Evolutionary conservation across 2,888 invertebrate genomes (phyloP).

Genomic region (Venustoraphidia nigricollis): DNA sequence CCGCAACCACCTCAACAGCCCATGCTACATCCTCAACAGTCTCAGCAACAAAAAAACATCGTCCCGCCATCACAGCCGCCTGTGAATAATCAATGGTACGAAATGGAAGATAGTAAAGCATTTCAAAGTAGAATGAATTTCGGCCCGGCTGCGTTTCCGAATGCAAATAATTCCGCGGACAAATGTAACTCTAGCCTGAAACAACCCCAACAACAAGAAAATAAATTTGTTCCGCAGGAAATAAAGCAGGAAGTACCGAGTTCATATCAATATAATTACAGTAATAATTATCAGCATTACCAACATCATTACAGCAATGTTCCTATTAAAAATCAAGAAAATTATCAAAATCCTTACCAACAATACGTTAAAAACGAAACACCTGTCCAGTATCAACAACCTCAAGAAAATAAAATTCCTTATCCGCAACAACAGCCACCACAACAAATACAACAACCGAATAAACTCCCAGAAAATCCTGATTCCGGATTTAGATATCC

Average conservation of each 20-base stretch:
- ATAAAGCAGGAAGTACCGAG: conserved; percentile 5
- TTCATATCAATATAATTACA: conserved; percentile 2
- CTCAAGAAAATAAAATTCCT: not conserved
- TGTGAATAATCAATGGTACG: conserved; percentile 17
- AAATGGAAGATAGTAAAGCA: conserved; percentile 36
- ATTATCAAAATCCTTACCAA: not conserved
- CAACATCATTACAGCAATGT: conserved; percentile 1
- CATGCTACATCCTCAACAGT: conserved; percentile 11
- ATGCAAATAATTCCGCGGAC: conserved; percentile 22
- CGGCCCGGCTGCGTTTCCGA: conserved; percentile 36
- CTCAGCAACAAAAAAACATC: conserved; percentile 4
- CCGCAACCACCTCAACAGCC: conserved; percentile 11
- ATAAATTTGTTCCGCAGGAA: conserved; percentile 2
- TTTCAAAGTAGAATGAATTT: conserved; percentile 39
- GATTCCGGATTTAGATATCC: not conserved
- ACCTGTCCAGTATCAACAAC: not conserved
- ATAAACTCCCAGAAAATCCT: not conserved
- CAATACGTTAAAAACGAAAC: conserved; percentile 2
- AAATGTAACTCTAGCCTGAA: conserved; percentile 8
- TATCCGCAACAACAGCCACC: not conserved
- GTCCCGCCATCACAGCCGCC: not conserved
- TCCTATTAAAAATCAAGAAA: not conserved
- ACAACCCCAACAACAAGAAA: conserved; percentile 1
- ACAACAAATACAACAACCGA: not conserved
- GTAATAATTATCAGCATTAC: not conserved